These are phyloP conservation scores for Eublepharis macularius DNA, from an alignment of 2,113 vertebrate genomes.

Conservation along the genomic window DNA sequence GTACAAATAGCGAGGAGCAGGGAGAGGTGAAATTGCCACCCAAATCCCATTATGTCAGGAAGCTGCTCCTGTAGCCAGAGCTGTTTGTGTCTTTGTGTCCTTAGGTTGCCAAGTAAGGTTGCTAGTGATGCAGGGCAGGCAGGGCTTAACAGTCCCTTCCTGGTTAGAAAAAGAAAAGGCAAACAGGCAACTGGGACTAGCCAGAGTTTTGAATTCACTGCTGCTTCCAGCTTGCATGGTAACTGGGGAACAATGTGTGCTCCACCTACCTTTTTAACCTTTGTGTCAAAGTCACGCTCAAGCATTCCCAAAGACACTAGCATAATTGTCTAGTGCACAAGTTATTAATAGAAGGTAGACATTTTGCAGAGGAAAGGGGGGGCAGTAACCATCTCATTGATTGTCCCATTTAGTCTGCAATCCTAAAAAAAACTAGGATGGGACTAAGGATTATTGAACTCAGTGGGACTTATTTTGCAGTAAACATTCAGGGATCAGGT, in stretches of 20 bases:
- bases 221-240: background rate
- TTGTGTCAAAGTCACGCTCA: too few species aligned
- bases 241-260: background rate
- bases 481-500: background rate
- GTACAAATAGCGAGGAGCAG: conserved; percentile 14
- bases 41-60: conserved; percentile 22
- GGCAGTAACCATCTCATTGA: too few species aligned
- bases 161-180: background rate
- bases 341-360: too few species aligned
- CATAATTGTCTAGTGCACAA: background rate
- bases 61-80: background rate
- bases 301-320: background rate
- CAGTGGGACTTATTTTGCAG: background rate
- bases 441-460: background rate
- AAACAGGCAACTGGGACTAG: background rate
- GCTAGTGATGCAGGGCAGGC: background rate
- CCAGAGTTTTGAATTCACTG: background rate
- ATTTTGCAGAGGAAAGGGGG: too few species aligned
- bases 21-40: background rate
- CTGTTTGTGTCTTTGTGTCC: background rate
- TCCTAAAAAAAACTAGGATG: background rate
- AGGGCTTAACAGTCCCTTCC: background rate
- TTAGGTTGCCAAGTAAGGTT: background rate
- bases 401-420: background rate
- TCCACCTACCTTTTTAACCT: background rate